Conservation (phyloP, 2,113 vertebrate genomes). For the Stomatorhinus ivindoensis region DNA sequence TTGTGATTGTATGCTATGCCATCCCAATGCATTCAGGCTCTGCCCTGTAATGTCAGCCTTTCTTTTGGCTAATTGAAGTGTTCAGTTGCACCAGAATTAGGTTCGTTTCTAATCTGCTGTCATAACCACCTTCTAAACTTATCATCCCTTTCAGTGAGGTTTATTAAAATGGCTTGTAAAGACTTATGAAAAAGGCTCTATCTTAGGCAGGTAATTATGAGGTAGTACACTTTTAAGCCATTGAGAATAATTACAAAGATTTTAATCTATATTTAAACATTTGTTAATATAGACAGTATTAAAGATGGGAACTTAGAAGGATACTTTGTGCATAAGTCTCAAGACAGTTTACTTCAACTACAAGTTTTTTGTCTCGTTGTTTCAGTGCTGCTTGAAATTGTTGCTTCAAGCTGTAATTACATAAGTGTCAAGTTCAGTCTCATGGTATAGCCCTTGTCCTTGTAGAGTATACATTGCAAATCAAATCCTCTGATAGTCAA, state of each 20-base stretch:
- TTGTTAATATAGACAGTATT: neutral
- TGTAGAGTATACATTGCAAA: conserved; percentile 62
- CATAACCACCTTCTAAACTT: conserved; percentile 49
- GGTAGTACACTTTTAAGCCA: neutral
- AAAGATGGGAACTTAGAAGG: neutral
- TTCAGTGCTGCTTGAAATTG: conserved; percentile 31
- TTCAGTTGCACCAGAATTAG: conserved; percentile 32
- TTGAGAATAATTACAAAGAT: neutral
- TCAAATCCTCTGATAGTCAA: conserved; percentile 46
- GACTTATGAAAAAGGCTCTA: neutral
- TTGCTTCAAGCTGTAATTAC: conserved; percentile 56
- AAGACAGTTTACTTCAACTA: neutral
- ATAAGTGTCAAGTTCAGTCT: conserved; percentile 55
- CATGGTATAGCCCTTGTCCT: conserved; percentile 36
- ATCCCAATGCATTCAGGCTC: conserved; percentile 49
- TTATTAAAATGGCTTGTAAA: neutral
- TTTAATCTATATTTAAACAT: neutral
- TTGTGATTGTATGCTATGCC: conserved; percentile 54
- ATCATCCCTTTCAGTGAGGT: conserved; percentile 9
- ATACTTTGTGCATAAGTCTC: neutral
- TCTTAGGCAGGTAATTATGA: neutral
- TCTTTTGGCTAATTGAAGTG: conserved; percentile 35
- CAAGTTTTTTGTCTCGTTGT: neutral
- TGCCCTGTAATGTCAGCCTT: conserved; percentile 43
- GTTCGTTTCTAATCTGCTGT: conserved; percentile 50